Evolutionary conservation across 2,797 vertebrate genomes (phyloP).

Genomic region (Falco concolor): DNA sequence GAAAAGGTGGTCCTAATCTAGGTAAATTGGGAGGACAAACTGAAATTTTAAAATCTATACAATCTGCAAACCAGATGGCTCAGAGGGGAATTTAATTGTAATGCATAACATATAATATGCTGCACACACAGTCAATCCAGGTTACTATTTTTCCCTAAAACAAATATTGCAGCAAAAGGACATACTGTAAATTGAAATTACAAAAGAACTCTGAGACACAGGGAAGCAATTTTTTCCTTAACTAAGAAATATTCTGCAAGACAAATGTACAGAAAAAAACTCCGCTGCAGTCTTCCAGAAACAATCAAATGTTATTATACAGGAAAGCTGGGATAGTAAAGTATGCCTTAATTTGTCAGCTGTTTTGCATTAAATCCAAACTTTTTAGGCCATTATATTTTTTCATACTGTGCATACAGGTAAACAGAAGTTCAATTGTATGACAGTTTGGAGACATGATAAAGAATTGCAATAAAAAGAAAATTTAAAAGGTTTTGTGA

Average conservation of each 20-base stretch:
- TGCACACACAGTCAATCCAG: constrained; percentile 50
- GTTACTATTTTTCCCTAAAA: constrained; percentile 60
- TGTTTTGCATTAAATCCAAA: constrained; percentile 40
- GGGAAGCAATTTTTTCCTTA: constrained; percentile 35
- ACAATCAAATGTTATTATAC: constrained; percentile 29
- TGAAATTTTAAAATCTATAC: constrained; percentile 62
- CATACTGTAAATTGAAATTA: constrained; percentile 42
- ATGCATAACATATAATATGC: constrained; percentile 70
- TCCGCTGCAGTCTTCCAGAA: neutral
- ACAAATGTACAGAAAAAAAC: neutral
- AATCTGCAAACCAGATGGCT: constrained; percentile 67
- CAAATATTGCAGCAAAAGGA: constrained; percentile 26
- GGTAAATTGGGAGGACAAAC: constrained; percentile 59
- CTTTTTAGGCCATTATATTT: constrained; percentile 18
- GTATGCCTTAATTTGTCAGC: constrained; percentile 22
- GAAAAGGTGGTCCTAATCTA: constrained; percentile 52
- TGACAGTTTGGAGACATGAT: neutral
- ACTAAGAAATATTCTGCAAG: constrained; percentile 33
- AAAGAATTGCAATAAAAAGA: constrained; percentile 43
- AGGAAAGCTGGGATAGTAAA: constrained; percentile 11
- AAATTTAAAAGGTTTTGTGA: constrained; percentile 11
- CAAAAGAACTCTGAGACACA: neutral
- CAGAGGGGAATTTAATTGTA: constrained; percentile 64
- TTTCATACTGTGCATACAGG: constrained; percentile 3
- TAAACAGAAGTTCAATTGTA: constrained; percentile 32